phyloP scores from a whole-genome alignment of 1,140 invertebrate genomes.

The Dermatophagoides farinae region DNA sequence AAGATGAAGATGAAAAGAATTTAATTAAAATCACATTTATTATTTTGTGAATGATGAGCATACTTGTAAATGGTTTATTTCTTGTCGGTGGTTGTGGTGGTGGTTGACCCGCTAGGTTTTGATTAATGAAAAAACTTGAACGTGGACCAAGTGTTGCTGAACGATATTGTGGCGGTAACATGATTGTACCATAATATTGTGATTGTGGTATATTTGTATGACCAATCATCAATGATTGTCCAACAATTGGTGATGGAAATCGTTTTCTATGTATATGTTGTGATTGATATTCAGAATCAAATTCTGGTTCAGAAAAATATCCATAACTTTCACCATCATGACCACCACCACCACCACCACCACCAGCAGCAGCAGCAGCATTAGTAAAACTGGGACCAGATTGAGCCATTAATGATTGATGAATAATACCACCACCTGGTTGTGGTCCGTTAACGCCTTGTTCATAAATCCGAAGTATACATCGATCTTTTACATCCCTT shows the following conservation, averaged over 20 bases:
- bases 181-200: slow-evolving; percentile 18
- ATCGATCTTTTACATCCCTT: slow-evolving; percentile 71
- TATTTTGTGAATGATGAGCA: background rate
- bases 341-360: slow-evolving; percentile 23
- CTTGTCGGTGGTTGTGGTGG: slow-evolving; percentile 13
- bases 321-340: slow-evolving; percentile 29
- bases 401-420: slow-evolving; percentile 25
- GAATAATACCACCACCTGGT: slow-evolving; percentile 30
- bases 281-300: slow-evolving; percentile 76
- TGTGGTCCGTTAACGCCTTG: slow-evolving; percentile 28
- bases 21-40: background rate
- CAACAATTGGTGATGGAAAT: background rate
- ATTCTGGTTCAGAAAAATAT: slow-evolving; percentile 81
- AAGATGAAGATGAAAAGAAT: no score
- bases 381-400: slow-evolving; percentile 26
- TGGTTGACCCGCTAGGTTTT: background rate
- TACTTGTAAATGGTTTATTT: slow-evolving; percentile 13
- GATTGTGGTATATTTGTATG: slow-evolving; percentile 15
- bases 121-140: background rate
- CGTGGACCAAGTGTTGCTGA: background rate
- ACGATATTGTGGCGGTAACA: slow-evolving; percentile 12
- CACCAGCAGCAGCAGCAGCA: slow-evolving; percentile 23
- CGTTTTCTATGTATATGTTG: slow-evolving; percentile 86
- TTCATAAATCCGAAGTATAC: slow-evolving; percentile 68
- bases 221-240: slow-evolving; percentile 3